Percentiles rank a stretch among this genome's conserved stretches.
Conservation (phyloP, 2,797 vertebrate species). For the Dallia pectoralis region DNA sequence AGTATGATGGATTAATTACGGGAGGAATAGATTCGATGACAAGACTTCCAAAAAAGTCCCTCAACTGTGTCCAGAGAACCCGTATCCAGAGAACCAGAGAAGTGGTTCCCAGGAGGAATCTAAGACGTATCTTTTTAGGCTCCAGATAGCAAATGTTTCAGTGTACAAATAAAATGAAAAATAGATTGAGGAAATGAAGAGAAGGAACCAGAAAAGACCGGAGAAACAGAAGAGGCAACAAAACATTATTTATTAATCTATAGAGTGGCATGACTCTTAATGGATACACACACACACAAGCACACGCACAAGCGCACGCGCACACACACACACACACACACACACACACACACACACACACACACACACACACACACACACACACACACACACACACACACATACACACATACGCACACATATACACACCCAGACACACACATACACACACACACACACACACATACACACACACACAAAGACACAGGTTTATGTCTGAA, state of each 20-base stretch:
- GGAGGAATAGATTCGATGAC: too few relatives aligned
- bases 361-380: slow-evolving; percentile 7
- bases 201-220: background rate
- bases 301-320: background rate
- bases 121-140: too few relatives aligned
- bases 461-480: background rate
- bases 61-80: too few relatives aligned
- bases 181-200: background rate
- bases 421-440: too few relatives aligned
- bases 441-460: background rate
- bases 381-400: slow-evolving; percentile 6
- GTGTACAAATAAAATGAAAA: background rate
- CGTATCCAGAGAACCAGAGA: too few relatives aligned
- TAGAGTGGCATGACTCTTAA: background rate
- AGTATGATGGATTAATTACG: too few relatives aligned
- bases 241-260: background rate
- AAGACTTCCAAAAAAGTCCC: too few relatives aligned
- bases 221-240: background rate
- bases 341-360: slow-evolving; percentile 2
- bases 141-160: too few relatives aligned
- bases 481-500: too few relatives aligned
- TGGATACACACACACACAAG: background rate
- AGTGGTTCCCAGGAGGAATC: too few relatives aligned
- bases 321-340: background rate
- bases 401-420: background rate